Conservation (phyloP, 92 coral and sea anemone species). For the Virgularia gustaviana region DNA sequence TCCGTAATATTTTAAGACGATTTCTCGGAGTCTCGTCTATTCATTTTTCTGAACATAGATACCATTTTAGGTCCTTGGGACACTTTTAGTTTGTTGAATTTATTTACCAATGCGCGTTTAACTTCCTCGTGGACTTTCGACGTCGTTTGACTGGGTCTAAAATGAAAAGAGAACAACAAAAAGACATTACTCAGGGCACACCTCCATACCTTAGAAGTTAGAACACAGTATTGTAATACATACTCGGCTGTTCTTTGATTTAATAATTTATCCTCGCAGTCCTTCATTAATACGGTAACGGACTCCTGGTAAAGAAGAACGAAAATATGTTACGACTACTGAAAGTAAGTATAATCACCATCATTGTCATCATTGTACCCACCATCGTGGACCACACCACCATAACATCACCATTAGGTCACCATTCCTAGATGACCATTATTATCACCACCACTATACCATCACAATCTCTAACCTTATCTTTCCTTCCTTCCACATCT, state of each 20-base stretch:
- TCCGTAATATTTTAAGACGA: conserved; percentile 29
- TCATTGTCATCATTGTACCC: too few relatives aligned
- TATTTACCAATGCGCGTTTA: conserved; percentile 82
- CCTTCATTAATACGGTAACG: conserved; percentile 68
- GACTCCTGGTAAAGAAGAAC: conserved; percentile 57
- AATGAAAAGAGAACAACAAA: not conserved
- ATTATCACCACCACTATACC: too few relatives aligned
- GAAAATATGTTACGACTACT: too few relatives aligned
- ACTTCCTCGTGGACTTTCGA: conserved; percentile 73
- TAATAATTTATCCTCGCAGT: conserved; percentile 81
- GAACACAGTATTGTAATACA: not conserved
- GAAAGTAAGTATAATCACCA: too few relatives aligned
- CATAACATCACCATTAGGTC: too few relatives aligned
- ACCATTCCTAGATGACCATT: not conserved
- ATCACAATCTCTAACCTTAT: too few relatives aligned
- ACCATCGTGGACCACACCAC: too few relatives aligned
- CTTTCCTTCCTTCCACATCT: too few relatives aligned
- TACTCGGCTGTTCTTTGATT: conserved; percentile 48
- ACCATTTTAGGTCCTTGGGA: conserved; percentile 92
- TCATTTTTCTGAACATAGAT: conserved; percentile 86
- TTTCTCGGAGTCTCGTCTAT: conserved; percentile 62
- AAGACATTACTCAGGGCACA: not conserved
- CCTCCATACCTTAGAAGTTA: not conserved
- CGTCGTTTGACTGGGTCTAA: conserved; percentile 58
- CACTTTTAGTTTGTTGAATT: conserved; percentile 78